Evolutionary conservation across 2,888 invertebrate species (phyloP), one percentile per base, ranked within the genome.

Genomic region (Nomada ruficornis): DNA sequence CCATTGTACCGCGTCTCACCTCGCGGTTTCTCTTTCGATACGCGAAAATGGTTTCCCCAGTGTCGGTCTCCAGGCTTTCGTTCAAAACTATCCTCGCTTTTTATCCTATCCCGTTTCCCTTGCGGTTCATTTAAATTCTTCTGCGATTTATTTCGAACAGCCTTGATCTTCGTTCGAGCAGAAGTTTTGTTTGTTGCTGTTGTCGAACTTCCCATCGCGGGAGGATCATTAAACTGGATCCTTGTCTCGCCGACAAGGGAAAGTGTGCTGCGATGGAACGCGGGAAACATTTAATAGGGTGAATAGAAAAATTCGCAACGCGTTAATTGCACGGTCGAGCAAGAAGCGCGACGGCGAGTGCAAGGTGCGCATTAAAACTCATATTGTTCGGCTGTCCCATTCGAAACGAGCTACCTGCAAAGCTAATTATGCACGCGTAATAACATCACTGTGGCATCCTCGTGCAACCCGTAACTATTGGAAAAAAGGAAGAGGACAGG

Each of bases 21-120:
- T 77, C 78, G 80, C 80, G 85, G 79, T 85, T 85, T 85, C 82
- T 79, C 85, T 74, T 82, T 82, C 85, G 84, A 64, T 60, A 72
- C 75, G 76, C 78, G 71, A 74, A 67, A 71, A 82, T 69, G 26
- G 36, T 81, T 29, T 81, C 52, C 26, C 71, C 42, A 2, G 54
- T 11, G 10, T 23, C 15, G 13, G 7, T 9, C 44, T 62, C 47
- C 10, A 29, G 11, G 54, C 57, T 74, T 69, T 68, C 72, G 44
- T 52, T 65, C 23, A 5, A 15, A 1, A 52, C 55, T 52, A 42
- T 67, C 26, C 42, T 11, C 20, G 13, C 20, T 26, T 59, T 26
- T 26, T 26, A 18, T 29, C 54, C 62, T 10, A 2, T n/a, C 10
- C 13, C 63, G 11, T 23, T 29, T 29, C 18, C 59, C 26, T 26